phyloP scores from a whole-genome alignment of 2,888 invertebrate genomes.

The Eupeodes latifasciatus region DNA sequence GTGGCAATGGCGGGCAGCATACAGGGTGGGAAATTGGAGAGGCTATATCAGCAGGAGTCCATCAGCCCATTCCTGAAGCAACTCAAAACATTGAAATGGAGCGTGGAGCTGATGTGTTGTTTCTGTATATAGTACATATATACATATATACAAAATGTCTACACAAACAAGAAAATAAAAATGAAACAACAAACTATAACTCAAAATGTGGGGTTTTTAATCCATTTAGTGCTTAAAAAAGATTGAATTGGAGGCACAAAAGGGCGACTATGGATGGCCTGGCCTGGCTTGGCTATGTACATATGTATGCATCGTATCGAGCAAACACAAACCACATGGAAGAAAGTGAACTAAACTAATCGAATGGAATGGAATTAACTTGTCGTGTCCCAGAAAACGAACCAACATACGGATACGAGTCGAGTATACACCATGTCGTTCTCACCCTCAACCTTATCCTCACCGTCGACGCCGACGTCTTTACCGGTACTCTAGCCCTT shows the following conservation, averaged over 20 bases:
- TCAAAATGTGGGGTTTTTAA: conserved; percentile 63
- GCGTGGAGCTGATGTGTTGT: conserved; percentile 24
- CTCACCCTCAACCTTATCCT: neutral
- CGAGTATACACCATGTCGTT: neutral
- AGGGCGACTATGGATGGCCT: conserved; percentile 4
- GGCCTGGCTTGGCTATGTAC: neutral
- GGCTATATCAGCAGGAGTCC: conserved; percentile 53
- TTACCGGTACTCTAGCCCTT: neutral
- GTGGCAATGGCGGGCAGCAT: conserved; percentile 43
- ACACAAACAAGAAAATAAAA: neutral
- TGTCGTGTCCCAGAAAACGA: conserved; percentile 70
- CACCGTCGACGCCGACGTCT: too few relatives aligned
- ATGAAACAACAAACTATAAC: conserved; percentile 7
- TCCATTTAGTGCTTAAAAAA: conserved; percentile 63
- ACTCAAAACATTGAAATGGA: conserved; percentile 6
- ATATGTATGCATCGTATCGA: neutral
- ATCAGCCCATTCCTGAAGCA: conserved; percentile 2
- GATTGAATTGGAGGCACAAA: conserved; percentile 6
- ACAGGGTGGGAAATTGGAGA: neutral
- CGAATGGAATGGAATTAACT: conserved; percentile 76
- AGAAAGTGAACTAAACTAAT: conserved; percentile 71
- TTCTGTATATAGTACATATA: neutral
- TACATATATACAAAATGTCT: neutral
- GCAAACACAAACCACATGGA: conserved; percentile 54
- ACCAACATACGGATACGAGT: neutral